phyloP scores from a whole-genome alignment of 2,797 vertebrate species.

The Strix occidentalis region DNA sequence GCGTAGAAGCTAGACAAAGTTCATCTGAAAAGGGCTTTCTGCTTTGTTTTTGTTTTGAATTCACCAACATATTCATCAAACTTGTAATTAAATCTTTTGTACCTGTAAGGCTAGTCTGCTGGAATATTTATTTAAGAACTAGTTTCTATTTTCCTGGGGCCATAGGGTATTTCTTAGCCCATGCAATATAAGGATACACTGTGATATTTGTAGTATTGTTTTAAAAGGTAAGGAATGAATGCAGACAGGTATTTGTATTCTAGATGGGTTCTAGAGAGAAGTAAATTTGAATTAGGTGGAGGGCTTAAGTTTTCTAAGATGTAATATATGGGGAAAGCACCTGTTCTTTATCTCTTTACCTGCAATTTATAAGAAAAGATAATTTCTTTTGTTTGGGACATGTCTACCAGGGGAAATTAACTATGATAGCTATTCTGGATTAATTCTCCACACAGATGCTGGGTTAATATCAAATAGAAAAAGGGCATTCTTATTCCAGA shows the following conservation, averaged over 20 bases:
- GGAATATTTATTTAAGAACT: neutral
- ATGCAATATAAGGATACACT: neutral
- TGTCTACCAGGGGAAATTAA: neutral
- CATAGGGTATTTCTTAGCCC: neutral
- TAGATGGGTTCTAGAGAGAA: neutral
- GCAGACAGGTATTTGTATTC: neutral
- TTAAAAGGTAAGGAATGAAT: neutral
- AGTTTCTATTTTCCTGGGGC: neutral
- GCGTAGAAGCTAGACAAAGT: neutral
- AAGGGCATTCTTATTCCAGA: neutral
- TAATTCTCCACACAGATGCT: neutral
- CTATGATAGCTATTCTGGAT: neutral
- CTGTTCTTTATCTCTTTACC: neutral
- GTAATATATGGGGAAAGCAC: neutral
- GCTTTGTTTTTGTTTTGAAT: neutral
- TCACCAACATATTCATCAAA: neutral
- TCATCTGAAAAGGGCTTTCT: neutral
- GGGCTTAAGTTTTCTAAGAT: neutral
- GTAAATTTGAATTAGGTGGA: neutral
- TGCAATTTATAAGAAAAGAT: conserved; percentile 21
- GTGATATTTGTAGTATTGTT: neutral
- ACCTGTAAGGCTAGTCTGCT: neutral
- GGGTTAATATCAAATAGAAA: neutral
- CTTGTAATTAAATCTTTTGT: neutral
- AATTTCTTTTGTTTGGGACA: conserved; percentile 3